phyloP scores from a whole-genome alignment of 2,888 invertebrate species.

The Scelioninae gen. 2 region DNA sequence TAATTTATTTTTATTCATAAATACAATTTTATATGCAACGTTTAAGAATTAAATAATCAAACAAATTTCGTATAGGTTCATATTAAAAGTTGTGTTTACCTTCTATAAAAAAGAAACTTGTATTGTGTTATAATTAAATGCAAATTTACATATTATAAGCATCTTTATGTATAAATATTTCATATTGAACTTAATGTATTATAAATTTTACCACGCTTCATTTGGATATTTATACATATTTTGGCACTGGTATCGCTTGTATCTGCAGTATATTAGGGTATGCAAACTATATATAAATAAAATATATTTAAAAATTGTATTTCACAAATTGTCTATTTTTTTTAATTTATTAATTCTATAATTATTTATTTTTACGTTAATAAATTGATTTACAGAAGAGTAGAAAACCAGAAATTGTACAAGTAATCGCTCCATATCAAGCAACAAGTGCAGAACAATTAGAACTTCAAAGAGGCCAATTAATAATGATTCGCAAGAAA shows the following conservation, averaged over 20 bases:
- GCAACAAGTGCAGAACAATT: conserved; percentile 95
- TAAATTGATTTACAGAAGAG: conserved; percentile 78
- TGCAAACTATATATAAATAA: conserved; percentile 1
- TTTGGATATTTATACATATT: conserved; percentile 25
- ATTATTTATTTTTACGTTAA: too few species aligned
- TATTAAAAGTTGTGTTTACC: too few species aligned
- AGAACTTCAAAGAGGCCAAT: conserved; percentile 91
- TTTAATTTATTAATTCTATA: neutral
- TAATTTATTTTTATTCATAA: too few species aligned
- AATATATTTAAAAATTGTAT: neutral
- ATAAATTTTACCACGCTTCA: conserved; percentile 43
- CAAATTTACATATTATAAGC: neutral
- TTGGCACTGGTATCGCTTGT: conserved; percentile 22
- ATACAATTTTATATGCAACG: too few species aligned
- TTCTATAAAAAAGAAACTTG: too few species aligned
- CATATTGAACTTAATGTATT: neutral
- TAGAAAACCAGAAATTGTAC: conserved; percentile 93
- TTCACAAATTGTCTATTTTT: neutral
- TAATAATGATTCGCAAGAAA: conserved; percentile 97
- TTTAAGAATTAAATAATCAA: too few species aligned
- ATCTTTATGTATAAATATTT: neutral
- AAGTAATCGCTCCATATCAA: conserved; percentile 94
- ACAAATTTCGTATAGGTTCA: too few species aligned
- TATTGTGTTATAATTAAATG: too few species aligned
- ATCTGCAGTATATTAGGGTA: conserved; percentile 56